Evolutionary conservation across 2,888 invertebrate genomes (phyloP), one percentile per base, ranked within the genome.

Genomic region (Amblyjoppa proteus): DNA sequence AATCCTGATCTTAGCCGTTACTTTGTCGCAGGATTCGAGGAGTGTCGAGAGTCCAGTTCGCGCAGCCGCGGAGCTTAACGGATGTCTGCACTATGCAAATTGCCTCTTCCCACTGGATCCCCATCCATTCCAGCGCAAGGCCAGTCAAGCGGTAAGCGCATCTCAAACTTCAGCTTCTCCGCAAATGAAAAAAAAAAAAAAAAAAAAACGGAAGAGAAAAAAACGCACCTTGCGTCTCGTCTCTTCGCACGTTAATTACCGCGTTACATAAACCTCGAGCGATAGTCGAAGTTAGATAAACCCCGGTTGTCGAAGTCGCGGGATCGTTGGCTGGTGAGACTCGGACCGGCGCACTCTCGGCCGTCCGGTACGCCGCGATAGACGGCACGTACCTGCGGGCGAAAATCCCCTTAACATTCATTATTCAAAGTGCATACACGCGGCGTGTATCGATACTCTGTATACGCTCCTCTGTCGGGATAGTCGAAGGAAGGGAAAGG

Each of bases 321-420:
- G 73, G 76, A 81, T 84, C 66, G 68, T 71, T 28, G 74, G 61
- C 41, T 11, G 11, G 11, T 28, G 58, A 58, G 58, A 25, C 58
- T 20, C 58, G 53, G n/a, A 28, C 56, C 20, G n/a, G 20, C 11
- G 58, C 25, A 11, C 25, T 58, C 28, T 25, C 25, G 25, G 28
- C 28, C 58, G 28, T 9, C 25, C 25, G 58, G 58, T 58, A 58
- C 25, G 28, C 25, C 20, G 76, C 76, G 53, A 70, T 25, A 11
- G 58, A 58, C 25, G 25, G 64, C 68, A 74, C 76, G 71, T 51
- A 73, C 56, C 77, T 77, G 28, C 68, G 41, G 73, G 84, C 84
- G 66, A 81, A 84, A 81, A 84, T 38, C 77, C 84, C 81, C 81
- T 81, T 45, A 45, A 84, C 84, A 81, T 84, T 84, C 84, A 84